Percentiles rank a stretch among this genome's conserved stretches.
These are phyloP conservation scores for Drusus annulatus DNA, from an alignment of 1,140 invertebrate species.

Conservation along the genomic window DNA sequence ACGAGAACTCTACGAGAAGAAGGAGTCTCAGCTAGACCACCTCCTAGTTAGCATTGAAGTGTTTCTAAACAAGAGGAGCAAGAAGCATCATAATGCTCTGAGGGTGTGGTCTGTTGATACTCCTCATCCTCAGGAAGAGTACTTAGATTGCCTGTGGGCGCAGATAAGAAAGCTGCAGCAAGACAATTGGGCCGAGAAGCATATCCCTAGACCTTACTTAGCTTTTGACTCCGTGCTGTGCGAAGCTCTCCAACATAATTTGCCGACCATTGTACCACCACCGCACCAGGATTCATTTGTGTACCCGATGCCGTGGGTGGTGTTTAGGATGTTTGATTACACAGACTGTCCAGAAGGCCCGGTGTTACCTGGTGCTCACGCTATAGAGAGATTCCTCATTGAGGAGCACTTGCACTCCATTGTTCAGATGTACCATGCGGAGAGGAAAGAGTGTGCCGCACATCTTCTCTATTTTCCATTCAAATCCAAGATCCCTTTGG, in stretches of 20 bases:
- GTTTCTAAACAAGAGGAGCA: conserved; percentile 94
- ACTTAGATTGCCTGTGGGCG: conserved; percentile 97
- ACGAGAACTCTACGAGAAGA: conserved; percentile 96
- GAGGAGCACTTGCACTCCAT: conserved; percentile 98
- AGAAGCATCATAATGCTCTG: conserved; percentile 92
- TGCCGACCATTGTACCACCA: conserved; percentile 90
- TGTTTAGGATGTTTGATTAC: conserved; percentile 98
- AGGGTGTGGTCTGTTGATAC: conserved; percentile 94
- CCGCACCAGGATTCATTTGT: conserved; percentile 91
- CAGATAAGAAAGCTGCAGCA: conserved; percentile 91
- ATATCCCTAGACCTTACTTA: conserved; percentile 95
- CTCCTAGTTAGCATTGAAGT: conserved; percentile 94
- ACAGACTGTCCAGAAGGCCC: conserved; percentile 97
- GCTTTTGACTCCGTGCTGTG: conserved; percentile 96
- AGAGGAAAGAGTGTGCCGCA: conserved; percentile 95
- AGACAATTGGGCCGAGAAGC: conserved; percentile 98
- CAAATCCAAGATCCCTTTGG: conserved; percentile 95
- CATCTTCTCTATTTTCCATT: conserved; percentile 94
- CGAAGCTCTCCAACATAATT: conserved; percentile 95
- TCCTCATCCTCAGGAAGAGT: conserved; percentile 98
- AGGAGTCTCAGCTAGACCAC: conserved; percentile 93
- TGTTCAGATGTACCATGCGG: conserved; percentile 89
- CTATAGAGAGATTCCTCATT: conserved; percentile 97
- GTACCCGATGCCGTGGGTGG: conserved; percentile 93
- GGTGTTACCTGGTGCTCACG: conserved; percentile 93